phyloP scores from a whole-genome alignment of 2,797 vertebrate genomes.

The Halcyon chelicuti region DNA sequence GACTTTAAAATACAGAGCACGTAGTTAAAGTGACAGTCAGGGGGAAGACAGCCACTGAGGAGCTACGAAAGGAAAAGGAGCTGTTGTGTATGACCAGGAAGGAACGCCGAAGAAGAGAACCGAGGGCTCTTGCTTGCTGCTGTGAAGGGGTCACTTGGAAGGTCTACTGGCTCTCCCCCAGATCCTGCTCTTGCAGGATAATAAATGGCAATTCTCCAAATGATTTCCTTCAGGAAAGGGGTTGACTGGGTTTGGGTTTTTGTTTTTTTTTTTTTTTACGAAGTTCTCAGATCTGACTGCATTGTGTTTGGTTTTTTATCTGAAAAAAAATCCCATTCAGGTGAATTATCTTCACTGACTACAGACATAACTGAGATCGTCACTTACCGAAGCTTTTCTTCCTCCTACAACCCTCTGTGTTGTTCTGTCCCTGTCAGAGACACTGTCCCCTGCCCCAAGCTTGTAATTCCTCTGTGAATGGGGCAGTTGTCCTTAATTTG shows the following conservation, averaged over 20 bases:
- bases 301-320: neutral
- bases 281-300: neutral
- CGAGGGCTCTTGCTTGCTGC: neutral
- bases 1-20: neutral
- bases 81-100: neutral
- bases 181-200: neutral
- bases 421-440: neutral
- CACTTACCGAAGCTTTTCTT: neutral
- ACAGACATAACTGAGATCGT: neutral
- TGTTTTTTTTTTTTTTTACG: neutral
- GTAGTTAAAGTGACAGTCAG: neutral
- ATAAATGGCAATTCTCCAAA: neutral
- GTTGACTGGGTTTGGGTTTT: no score
- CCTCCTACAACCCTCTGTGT: neutral
- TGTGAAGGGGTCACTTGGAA: neutral
- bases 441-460: neutral
- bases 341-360: neutral
- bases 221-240: neutral
- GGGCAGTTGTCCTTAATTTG: neutral
- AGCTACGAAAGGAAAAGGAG: neutral
- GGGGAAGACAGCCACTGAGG: neutral
- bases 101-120: neutral
- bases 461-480: neutral
- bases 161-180: neutral
- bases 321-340: neutral